These are phyloP conservation scores for Leucoptera coffeella DNA, from an alignment of 2,888 invertebrate genomes.

Conservation along the genomic window DNA sequence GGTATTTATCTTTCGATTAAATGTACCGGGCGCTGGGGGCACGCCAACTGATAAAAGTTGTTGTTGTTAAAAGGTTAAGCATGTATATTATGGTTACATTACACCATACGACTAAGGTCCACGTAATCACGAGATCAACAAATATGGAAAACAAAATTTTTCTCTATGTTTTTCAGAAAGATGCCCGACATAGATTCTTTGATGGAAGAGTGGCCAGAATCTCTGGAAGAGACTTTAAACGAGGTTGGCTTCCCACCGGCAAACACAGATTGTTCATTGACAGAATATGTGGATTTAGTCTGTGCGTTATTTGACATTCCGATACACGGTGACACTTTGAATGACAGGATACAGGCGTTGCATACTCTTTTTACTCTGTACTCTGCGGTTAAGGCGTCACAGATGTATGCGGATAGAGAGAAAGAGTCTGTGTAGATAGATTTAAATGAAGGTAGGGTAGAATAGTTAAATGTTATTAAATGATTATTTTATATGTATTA, in stretches of 20 bases:
- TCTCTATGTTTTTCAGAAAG: slow-evolving; percentile 60
- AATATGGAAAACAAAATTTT: no score
- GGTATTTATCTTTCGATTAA: no score
- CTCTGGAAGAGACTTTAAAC: slow-evolving; percentile 75
- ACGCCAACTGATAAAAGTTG: no score
- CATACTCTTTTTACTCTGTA: slow-evolving; percentile 81
- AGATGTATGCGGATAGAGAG: slow-evolving; percentile 40
- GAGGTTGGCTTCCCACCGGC: slow-evolving; percentile 70
- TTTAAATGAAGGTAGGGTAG: no score
- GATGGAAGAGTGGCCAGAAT: slow-evolving; percentile 93
- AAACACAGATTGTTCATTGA: slow-evolving; percentile 65
- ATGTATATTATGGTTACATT: no score
- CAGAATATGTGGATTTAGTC: slow-evolving; percentile 74
- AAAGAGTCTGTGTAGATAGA: no score
- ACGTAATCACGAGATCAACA: no score
- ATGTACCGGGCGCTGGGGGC: no score
- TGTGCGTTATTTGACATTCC: slow-evolving; percentile 88
- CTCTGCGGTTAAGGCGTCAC: slow-evolving; percentile 63
- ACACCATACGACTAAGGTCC: no score
- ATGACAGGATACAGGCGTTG: slow-evolving; percentile 73
- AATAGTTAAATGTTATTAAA: no score
- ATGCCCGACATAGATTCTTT: slow-evolving; percentile 92
- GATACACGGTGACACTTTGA: slow-evolving; percentile 45
- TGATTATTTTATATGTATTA: no score
- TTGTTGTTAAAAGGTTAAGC: no score